Evolutionary conservation across 2,113 vertebrate genomes (phyloP).

Genomic region (Eolophus roseicapilla): DNA sequence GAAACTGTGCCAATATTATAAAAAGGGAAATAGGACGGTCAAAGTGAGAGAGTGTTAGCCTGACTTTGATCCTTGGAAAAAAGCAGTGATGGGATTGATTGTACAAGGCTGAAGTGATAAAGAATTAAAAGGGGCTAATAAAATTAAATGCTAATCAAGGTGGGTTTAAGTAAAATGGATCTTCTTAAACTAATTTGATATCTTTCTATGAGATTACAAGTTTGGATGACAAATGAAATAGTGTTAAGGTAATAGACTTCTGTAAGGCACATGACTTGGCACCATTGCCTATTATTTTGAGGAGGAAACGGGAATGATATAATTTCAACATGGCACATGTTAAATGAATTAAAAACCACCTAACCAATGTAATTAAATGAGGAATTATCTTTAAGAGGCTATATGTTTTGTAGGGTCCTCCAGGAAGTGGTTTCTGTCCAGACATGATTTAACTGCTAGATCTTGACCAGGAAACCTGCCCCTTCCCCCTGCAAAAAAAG

Average conservation of each 20-base stretch:
- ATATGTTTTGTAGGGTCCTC: not conserved
- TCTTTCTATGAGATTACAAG: slow-evolving; percentile 30
- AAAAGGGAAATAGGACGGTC: not conserved
- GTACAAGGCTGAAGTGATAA: slow-evolving; percentile 6
- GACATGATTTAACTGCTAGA: not conserved
- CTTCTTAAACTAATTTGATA: slow-evolving; percentile 25
- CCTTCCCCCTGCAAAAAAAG: not conserved
- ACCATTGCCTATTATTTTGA: not conserved
- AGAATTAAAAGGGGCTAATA: slow-evolving; percentile 46
- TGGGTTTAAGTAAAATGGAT: slow-evolving; percentile 43
- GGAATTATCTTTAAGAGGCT: not conserved
- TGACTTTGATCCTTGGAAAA: not conserved
- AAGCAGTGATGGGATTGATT: not conserved
- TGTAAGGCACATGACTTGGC: slow-evolving; percentile 45
- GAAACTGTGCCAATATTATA: not conserved
- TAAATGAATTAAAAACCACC: not conserved
- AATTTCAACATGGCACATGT: not conserved
- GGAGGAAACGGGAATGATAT: not conserved
- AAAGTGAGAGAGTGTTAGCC: not conserved
- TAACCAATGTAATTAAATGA: not conserved
- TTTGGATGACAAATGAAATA: slow-evolving; percentile 47
- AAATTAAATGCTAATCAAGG: slow-evolving; percentile 58
- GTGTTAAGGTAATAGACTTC: slow-evolving; percentile 37
- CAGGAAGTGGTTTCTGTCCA: not conserved
- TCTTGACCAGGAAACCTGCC: not conserved